Conservation (phyloP, 30 jellyfish, hydroid and myxozoan genomes). For the Aurelia aurita complex sp. Pacific region DNA sequence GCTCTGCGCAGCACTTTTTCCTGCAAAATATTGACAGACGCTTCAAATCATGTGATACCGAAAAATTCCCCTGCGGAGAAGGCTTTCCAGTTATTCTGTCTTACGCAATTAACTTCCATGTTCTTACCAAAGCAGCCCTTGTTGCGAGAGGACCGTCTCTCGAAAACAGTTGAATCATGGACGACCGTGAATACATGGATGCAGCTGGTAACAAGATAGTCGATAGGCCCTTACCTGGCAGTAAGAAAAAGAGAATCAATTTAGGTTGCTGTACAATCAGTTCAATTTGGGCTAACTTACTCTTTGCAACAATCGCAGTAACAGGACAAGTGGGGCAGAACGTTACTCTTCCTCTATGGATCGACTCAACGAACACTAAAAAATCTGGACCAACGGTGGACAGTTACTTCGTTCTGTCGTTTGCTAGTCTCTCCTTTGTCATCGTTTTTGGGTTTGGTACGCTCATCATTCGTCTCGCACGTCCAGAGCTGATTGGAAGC, state of each 20-base stretch:
- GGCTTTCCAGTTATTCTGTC: no score
- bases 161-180: neutral
- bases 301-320: constrained; percentile 15
- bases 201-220: neutral
- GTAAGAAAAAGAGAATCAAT: neutral
- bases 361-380: constrained; percentile 16
- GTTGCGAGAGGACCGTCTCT: no score
- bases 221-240: neutral
- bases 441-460: constrained; percentile 36
- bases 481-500: constrained; percentile 7
- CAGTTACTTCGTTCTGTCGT: constrained; percentile 47
- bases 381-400: constrained; percentile 24
- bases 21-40: no score
- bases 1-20: no score
- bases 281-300: constrained; percentile 32
- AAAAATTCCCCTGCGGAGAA: no score
- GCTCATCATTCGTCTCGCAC: neutral
- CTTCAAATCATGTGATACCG: no score
- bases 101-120: no score
- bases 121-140: no score
- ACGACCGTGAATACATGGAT: neutral
- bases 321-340: constrained; percentile 49
- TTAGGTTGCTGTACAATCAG: constrained; percentile 19
- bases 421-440: constrained; percentile 40
- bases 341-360: constrained; percentile 42